Base-by-base conservation (phyloP, 2,113 vertebrate genomes). In the Rhynchopsitta pachyrhyncha region DNA sequence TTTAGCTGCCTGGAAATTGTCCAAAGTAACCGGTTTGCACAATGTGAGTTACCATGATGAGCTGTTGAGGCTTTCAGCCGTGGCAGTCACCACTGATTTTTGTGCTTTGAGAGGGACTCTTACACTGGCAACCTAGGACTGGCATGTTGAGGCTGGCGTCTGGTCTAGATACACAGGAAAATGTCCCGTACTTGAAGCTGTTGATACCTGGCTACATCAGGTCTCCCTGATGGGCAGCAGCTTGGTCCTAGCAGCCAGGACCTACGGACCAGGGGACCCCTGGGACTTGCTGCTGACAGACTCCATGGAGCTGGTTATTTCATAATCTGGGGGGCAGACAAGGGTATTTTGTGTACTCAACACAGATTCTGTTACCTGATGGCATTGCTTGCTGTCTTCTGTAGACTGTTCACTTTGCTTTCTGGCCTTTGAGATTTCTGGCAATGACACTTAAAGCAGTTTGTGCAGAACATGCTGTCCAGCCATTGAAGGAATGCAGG, bases 381-480 rank as follows among this genome's bases (percentile, higher is more conserved):
- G 52, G 16, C 44, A 3, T 7, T 55, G 47, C 52, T 33, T 33
- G 57, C 62, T 66, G 27, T 53, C 15, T 31, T 14, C 41, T 70
- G 0, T 7, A 59, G 59, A 2, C 41, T 46, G 11, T 27, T 33
- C 2, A 1, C 1, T 42, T 44, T n/a, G 33, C 16, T 29, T 16
- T 23, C 20, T 8, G 7, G 24, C 7, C 57, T 4, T 4, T 7
- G 47, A 25, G 70, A 1, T 22, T 68, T 59, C 31, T 29, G 70
- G 57, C 76, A 59, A 10, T 5, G 33, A 7, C 28, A 3, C 28
- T 22, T 35, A 10, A 23, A 13, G 22, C 33, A 20, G 13, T 33
- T 66, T 25, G 52, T 69, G 63, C 35, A 63, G 70, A 60, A 9
- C 28, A 2, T 0, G 1, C 22, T 31, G 12, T 5, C 69, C 55